phyloP scores from a whole-genome alignment of 1,140 invertebrate species.

The Druon quercuslanigerum region DNA sequence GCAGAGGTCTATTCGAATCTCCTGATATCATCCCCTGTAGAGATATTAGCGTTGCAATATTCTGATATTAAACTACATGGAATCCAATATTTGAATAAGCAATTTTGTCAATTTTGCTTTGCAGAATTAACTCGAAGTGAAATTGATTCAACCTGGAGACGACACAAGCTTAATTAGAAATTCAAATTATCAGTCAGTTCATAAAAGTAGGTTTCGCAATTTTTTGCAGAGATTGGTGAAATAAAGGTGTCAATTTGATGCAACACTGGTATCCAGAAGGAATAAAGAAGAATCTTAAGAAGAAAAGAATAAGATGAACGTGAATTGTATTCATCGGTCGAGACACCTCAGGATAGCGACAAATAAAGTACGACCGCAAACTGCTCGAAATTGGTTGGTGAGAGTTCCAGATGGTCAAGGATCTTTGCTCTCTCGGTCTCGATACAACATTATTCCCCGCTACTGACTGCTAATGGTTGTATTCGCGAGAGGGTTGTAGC shows the following conservation, averaged over 20 bases:
- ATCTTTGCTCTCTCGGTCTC: slow-evolving; percentile 47
- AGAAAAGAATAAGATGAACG: slow-evolving; percentile 8
- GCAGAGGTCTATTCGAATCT: slow-evolving; percentile 25
- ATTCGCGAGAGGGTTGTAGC: slow-evolving; percentile 25
- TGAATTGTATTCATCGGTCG: slow-evolving; percentile 37
- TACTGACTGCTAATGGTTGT: slow-evolving; percentile 46
- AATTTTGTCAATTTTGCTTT: slow-evolving; percentile 7
- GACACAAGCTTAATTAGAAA: no score
- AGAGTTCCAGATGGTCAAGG: slow-evolving; percentile 61
- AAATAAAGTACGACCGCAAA: slow-evolving; percentile 71
- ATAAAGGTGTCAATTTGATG: neutral
- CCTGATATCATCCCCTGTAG: neutral
- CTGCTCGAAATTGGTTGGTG: slow-evolving; percentile 64
- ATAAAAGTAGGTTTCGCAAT: no score
- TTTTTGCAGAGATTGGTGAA: no score
- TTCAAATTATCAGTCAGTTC: no score
- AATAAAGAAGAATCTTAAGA: slow-evolving; percentile 2
- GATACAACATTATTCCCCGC: slow-evolving; percentile 60
- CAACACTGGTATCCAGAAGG: neutral
- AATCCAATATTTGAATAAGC: neutral
- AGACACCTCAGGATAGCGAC: slow-evolving; percentile 58
- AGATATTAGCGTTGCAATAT: slow-evolving; percentile 18
- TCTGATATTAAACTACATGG: slow-evolving; percentile 24
- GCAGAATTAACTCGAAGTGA: no score
- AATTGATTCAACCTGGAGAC: no score